Conservation (phyloP, 2,888 invertebrate genomes). For the Drosophila neonasuta region DNA sequence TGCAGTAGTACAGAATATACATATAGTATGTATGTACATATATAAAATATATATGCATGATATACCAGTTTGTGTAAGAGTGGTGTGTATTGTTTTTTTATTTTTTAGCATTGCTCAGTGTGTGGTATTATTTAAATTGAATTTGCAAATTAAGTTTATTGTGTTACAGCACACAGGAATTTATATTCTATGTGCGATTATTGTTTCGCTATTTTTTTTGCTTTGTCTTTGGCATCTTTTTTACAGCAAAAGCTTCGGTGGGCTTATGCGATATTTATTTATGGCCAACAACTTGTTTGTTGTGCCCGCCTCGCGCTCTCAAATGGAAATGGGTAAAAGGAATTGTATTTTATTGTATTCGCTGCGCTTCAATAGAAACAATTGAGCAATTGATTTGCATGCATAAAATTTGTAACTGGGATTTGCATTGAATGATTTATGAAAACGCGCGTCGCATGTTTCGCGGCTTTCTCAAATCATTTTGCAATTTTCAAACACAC, state of each 20-base stretch:
- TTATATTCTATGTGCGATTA: conserved; percentile 71
- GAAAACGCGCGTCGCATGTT: conserved; percentile 40
- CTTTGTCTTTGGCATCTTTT: conserved; percentile 20
- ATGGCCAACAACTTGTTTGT: conserved; percentile 67
- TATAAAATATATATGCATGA: conserved; percentile 3
- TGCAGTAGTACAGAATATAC: background rate
- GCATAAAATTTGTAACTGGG: conserved; percentile 71
- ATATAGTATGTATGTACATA: background rate
- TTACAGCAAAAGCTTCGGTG: conserved; percentile 29
- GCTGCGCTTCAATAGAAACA: conserved; percentile 62
- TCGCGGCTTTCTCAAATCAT: conserved; percentile 13
- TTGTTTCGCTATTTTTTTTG: conserved; percentile 33
- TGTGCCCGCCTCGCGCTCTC: conserved; percentile 18
- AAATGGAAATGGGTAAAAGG: conserved; percentile 4
- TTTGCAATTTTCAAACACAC: conserved; percentile 39
- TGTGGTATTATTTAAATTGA: conserved; percentile 74
- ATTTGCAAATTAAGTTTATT: conserved; percentile 75
- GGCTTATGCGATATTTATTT: conserved; percentile 75
- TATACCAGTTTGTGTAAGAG: background rate
- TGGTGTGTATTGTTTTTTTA: conserved; percentile 18
- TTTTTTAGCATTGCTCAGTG: conserved; percentile 16
- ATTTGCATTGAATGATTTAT: conserved; percentile 74
- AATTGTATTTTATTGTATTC: conserved; percentile 50
- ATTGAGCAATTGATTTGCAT: conserved; percentile 75
- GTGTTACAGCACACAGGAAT: conserved; percentile 51